These are phyloP conservation scores for Gnathochromis pfefferi DNA, from an alignment of 2,113 vertebrate species.

Conservation along the genomic window DNA sequence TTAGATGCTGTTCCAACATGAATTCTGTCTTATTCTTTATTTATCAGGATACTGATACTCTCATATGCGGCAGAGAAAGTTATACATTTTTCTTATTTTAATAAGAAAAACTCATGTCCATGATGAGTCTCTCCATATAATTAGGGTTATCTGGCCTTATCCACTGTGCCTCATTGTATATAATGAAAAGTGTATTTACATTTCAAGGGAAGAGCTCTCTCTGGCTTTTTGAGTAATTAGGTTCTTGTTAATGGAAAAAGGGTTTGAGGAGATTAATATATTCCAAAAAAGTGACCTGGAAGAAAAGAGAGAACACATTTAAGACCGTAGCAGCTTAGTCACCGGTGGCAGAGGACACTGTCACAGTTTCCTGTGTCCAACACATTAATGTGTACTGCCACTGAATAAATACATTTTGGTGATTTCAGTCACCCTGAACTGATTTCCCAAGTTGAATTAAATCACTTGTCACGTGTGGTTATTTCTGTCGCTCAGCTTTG, in stretches of 20 bases:
- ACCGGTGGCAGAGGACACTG: neutral
- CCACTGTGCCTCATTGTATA: neutral
- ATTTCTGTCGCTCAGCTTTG: neutral
- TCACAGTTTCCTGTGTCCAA: neutral
- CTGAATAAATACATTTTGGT: neutral
- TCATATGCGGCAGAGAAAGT: neutral
- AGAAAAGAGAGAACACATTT: neutral
- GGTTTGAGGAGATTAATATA: neutral
- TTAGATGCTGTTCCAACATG: neutral
- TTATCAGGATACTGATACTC: neutral
- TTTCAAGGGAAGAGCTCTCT: neutral
- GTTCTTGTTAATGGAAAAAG: neutral
- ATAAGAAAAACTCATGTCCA: neutral
- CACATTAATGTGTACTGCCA: neutral
- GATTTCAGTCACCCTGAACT: neutral
- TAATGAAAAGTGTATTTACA: neutral
- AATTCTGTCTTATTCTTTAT: neutral
- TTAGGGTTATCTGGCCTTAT: neutral
- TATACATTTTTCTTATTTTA: neutral
- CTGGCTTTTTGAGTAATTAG: neutral
- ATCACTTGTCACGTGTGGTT: neutral
- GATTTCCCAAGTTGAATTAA: neutral
- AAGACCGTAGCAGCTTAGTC: neutral
- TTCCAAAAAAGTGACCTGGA: neutral
- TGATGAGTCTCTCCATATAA: neutral